These are phyloP conservation scores for Buathra laborator DNA, from an alignment of 2,888 invertebrate genomes.

Conservation along the genomic window DNA sequence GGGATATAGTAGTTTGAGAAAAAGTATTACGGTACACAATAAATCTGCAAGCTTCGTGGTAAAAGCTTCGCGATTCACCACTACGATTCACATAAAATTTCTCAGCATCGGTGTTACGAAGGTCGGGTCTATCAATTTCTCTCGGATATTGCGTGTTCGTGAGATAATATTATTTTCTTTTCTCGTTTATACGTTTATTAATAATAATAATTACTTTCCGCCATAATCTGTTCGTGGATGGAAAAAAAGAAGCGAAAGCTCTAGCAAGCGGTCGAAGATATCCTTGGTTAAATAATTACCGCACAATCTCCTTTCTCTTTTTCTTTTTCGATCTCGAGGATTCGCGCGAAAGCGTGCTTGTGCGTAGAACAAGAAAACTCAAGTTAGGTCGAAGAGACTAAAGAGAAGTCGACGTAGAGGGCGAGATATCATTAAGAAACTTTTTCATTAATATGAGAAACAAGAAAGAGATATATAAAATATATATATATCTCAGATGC, in stretches of 20 bases:
- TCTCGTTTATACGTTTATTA: slow-evolving; percentile 16
- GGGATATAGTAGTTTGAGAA: slow-evolving; percentile 11
- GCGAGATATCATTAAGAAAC: slow-evolving; percentile 58
- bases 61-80: slow-evolving; percentile 47
- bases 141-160: slow-evolving; percentile 9
- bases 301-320: slow-evolving; percentile 75
- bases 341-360: slow-evolving; percentile 75
- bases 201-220: slow-evolving; percentile 60
- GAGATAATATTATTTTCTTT: neutral
- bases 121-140: neutral
- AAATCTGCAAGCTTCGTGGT: slow-evolving; percentile 61
- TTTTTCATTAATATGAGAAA: slow-evolving; percentile 42
- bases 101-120: slow-evolving; percentile 11
- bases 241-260: slow-evolving; percentile 74
- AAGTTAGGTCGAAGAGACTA: slow-evolving; percentile 75
- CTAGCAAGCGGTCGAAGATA: slow-evolving; percentile 74
- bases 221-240: slow-evolving; percentile 69
- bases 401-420: slow-evolving; percentile 68
- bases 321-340: slow-evolving; percentile 75
- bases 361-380: slow-evolving; percentile 75
- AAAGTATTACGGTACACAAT: slow-evolving; percentile 44
- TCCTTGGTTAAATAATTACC: slow-evolving; percentile 75
- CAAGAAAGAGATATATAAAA: slow-evolving; percentile 15
- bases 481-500: slow-evolving; percentile 54
- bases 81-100: slow-evolving; percentile 35